Evolutionary conservation across 2,113 vertebrate genomes (phyloP).

Genomic region (Ramphastos sulfuratus): DNA sequence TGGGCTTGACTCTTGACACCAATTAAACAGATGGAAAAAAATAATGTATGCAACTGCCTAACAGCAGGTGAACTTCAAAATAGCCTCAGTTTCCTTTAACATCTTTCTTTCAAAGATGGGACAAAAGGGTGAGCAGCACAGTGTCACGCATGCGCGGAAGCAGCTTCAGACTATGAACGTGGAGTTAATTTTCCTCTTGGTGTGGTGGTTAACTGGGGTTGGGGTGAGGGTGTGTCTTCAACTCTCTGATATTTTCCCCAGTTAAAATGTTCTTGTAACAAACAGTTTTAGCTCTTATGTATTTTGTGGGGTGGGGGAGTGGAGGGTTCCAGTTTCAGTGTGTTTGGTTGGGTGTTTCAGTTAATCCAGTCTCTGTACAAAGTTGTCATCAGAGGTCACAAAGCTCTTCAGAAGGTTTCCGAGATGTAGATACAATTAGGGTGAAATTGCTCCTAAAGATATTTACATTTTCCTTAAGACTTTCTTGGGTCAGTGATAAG

Average conservation of each 20-base stretch:
- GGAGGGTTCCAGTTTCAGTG: background rate
- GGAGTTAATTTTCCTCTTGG: constrained; percentile 15
- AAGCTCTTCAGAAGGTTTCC: background rate
- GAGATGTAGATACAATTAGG: background rate
- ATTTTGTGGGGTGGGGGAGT: background rate
- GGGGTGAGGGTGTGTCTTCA: background rate
- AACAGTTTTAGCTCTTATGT: constrained; percentile 48
- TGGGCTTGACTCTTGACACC: background rate
- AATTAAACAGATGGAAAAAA: background rate
- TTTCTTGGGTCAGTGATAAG: constrained; percentile 1
- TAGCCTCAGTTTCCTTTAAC: background rate
- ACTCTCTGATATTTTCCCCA: constrained; percentile 8
- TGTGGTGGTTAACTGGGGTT: background rate
- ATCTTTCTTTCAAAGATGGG: background rate
- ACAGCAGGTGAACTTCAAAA: background rate
- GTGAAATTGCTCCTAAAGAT: background rate
- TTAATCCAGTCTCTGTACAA: constrained; percentile 11
- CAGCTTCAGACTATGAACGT: background rate
- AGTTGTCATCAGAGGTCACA: constrained; percentile 20
- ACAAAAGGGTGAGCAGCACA: background rate
- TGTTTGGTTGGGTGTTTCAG: constrained; percentile 18
- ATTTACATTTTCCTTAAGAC: background rate
- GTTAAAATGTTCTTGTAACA: constrained; percentile 53
- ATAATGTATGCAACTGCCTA: background rate
- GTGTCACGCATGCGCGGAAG: rapidly evolving